Base-by-base conservation (phyloP, 2,113 vertebrate genomes). In the Psittacula cyanocephala region DNA sequence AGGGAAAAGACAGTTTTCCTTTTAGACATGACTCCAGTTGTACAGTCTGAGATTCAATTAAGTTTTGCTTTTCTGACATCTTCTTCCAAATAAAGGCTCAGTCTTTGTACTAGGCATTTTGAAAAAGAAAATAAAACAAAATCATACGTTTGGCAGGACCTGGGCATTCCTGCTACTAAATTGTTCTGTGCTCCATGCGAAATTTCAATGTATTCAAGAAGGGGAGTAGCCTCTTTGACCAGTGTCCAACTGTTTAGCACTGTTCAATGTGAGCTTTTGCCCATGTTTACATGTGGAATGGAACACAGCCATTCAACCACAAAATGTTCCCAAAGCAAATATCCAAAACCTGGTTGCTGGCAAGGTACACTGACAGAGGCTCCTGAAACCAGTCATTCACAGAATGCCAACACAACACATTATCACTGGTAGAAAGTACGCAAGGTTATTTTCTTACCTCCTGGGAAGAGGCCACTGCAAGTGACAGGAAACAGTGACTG, bases 241-340 rank as follows among this genome's bases (percentile, higher is more conserved):
- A 57, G 35, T 37, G 53, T 95, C 97, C 95, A 95, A 96, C 74
- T 94, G 95, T 97, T 97, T 95, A 96, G 96, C 92, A 83, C 95
- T 94, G 96, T n/a, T 96, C 86, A 95, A 95, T 94, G 86, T 47
- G 74, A 93, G 86, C 91, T 95, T 95, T 94, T 53, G 50, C 93
- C 86, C 20, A 4, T 97, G 96, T 97, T 97, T 97, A 97, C 97
- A 96, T 97, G 97, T 93, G 97, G 96, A 95, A 82, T 97, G 97
- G 95, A 97, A 57, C 72, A 80, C 81, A 65, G 84, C 96, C 96
- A 96, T 69, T 79, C 88, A 33, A 75, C 87, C 93, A 97, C 97
- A 96, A 96, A 97, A 95, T 33, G 88, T 93, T 97, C 97, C 96
- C 96, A 97, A 97, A 96, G 95, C 96, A 97, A 97, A 97, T 90